Base-by-base conservation (phyloP, 2,888 invertebrate species). In the Yponomeuta sedellus region DNA sequence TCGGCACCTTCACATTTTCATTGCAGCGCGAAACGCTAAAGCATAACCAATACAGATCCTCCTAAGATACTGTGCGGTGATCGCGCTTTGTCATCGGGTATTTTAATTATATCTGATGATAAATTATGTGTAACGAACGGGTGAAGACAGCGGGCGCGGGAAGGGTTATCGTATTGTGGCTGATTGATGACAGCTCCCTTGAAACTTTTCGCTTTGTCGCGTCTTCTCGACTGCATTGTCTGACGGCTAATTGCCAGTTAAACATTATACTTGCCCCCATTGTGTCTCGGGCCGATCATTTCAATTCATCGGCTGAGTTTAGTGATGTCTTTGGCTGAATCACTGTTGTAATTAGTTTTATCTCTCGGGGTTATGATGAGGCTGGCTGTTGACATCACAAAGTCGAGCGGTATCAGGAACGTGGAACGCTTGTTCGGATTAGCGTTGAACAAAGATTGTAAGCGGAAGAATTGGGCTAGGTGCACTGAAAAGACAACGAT, bases 91-190 rank as follows among this genome's bases (percentile, higher is more conserved):
- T 91, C 91, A 91, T 89, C 86, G 81, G 76, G 79, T 80, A 86
- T 90, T 88, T 89, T 89, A 89, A 89, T 91, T 89, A 90, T 85
- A 87, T 85, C 79, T 78, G 74, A 79, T 91, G 88, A 91, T 91
- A 89, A 91, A 91, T 90, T 88, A 88, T 86, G 78, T 83, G 80
- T 85, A 85, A 83, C 78, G 78, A 83, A 28, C 34, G 34, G 34
- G 22, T 20, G 22, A 58, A 34, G 83, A 79, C 77, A 83, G 83
- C 82, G n/a, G n/a, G 78, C 75, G 71, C 73, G 77, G 75, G 75
- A 75, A 73, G 77, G 79, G 76, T 72, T 71, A 75, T 52, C 75
- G 77, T 78, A 75, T 72, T 71, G 74, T 74, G 80, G 79, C 81
- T 90, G 90, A 89, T 90, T 88, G 89, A 88, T 90, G 86, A 86